Percentiles rank a stretch among this genome's conserved stretches.
Conservation (phyloP, 2,113 vertebrate species). For the Holacanthus passer region DNA sequence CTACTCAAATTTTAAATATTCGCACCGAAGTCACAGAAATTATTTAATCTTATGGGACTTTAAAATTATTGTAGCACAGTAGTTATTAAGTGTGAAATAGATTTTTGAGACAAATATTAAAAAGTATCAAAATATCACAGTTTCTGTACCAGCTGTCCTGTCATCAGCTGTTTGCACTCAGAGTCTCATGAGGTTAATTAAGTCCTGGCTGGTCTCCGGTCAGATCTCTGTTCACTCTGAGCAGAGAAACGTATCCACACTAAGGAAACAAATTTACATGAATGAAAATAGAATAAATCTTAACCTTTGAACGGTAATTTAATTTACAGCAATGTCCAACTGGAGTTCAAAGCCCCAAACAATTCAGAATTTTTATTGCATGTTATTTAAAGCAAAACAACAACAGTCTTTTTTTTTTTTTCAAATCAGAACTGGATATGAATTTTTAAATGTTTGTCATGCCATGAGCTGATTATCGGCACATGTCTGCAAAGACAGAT, state of each 20-base stretch:
- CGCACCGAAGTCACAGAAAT: background rate
- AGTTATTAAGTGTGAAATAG: background rate
- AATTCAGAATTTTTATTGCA: background rate
- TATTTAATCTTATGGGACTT: background rate
- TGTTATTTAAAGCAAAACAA: background rate
- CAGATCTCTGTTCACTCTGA: background rate
- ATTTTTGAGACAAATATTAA: no score
- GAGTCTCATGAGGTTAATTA: constrained; percentile 83
- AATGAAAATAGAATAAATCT: background rate
- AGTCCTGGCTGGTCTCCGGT: background rate
- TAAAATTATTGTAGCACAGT: background rate
- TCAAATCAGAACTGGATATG: no score
- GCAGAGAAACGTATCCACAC: background rate
- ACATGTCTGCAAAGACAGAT: background rate
- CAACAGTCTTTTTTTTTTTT: no score
- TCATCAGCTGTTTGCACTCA: constrained; percentile 37
- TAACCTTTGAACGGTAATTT: background rate
- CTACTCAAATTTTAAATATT: background rate
- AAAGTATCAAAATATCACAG: no score
- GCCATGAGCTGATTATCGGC: background rate
- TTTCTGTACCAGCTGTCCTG: constrained; percentile 10
- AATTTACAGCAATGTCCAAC: background rate
- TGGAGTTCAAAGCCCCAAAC: background rate
- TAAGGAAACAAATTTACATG: background rate
- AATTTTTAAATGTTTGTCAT: background rate